Conservation (phyloP, 2,113 vertebrate genomes). For the Datnioides undecimradiatus region DNA sequence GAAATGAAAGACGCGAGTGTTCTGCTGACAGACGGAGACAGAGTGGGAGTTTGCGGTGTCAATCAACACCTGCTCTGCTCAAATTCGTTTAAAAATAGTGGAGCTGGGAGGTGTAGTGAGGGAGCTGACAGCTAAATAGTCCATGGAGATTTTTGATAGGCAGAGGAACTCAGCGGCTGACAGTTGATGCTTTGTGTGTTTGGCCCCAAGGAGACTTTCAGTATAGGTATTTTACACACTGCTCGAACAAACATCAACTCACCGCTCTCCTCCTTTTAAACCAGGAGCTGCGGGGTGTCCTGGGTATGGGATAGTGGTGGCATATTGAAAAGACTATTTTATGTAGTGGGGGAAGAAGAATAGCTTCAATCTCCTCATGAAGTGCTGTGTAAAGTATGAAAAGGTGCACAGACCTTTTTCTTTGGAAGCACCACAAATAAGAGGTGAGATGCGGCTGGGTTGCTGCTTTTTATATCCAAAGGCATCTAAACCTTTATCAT, state of each 20-base stretch:
- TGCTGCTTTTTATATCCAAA: conserved; percentile 42
- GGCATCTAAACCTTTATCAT: conserved; percentile 19
- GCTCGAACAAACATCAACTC: conserved; percentile 71
- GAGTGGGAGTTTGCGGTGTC: conserved; percentile 75
- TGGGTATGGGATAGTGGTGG: conserved; percentile 41
- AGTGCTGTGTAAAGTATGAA: conserved; percentile 51
- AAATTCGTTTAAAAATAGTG: conserved; percentile 80
- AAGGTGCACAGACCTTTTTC: not conserved
- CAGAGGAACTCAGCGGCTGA: conserved; percentile 75
- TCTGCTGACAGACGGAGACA: conserved; percentile 66
- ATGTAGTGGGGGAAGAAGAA: conserved; percentile 47
- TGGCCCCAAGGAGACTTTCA: conserved; percentile 72
- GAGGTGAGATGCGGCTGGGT: conserved; percentile 13
- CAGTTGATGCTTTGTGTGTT: conserved; percentile 79
- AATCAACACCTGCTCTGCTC: conserved; percentile 82
- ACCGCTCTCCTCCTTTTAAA: conserved; percentile 52
- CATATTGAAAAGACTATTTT: conserved; percentile 50
- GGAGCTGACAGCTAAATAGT: conserved; percentile 83
- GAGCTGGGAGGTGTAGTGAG: conserved; percentile 61
- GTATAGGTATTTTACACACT: conserved; percentile 69
- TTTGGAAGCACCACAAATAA: conserved; percentile 41
- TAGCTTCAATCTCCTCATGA: conserved; percentile 52
- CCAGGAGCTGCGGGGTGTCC: conserved; percentile 57
- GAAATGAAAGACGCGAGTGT: conserved; percentile 63
- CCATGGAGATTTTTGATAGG: conserved; percentile 81